Conservation (phyloP, 2,888 invertebrate genomes). For the Actias luna region DNA sequence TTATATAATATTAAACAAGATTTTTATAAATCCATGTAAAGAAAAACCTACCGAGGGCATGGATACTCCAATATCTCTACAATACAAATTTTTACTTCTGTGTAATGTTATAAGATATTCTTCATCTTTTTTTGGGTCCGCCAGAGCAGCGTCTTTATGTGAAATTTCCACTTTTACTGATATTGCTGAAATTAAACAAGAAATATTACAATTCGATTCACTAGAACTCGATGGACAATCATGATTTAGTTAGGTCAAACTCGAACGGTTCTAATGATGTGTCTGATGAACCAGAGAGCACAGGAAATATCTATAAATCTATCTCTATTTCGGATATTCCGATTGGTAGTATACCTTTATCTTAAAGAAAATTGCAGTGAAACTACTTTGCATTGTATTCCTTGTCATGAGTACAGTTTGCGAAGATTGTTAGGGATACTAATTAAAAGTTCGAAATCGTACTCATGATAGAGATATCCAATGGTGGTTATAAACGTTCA, state of each 20-base stretch:
- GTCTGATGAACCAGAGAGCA: not conserved
- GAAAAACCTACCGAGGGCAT: constrained; percentile 30
- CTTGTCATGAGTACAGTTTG: no score
- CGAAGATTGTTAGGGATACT: no score
- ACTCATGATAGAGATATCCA: no score
- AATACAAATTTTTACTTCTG: constrained; percentile 18
- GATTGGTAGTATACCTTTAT: no score
- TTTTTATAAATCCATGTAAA: not conserved
- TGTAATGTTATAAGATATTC: constrained; percentile 16
- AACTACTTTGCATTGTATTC: no score
- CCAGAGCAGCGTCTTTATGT: constrained; percentile 33
- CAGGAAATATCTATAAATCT: no score
- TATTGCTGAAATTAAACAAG: constrained; percentile 33
- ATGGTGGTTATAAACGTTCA: no score
- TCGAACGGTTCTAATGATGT: not conserved
- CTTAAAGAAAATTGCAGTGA: no score
- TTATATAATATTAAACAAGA: no score
- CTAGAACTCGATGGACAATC: not conserved
- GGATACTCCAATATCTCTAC: constrained; percentile 27
- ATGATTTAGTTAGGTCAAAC: not conserved
- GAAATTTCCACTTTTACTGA: constrained; percentile 33
- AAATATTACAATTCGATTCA: not conserved
- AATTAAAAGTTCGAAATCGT: no score
- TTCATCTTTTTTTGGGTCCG: constrained; percentile 10
- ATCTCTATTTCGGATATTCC: no score